A percentile compares a stretch with the other conserved stretches of the same genome.
Conservation (phyloP, 1,140 invertebrate species). For the Trachymyrmex cornetzi region DNA sequence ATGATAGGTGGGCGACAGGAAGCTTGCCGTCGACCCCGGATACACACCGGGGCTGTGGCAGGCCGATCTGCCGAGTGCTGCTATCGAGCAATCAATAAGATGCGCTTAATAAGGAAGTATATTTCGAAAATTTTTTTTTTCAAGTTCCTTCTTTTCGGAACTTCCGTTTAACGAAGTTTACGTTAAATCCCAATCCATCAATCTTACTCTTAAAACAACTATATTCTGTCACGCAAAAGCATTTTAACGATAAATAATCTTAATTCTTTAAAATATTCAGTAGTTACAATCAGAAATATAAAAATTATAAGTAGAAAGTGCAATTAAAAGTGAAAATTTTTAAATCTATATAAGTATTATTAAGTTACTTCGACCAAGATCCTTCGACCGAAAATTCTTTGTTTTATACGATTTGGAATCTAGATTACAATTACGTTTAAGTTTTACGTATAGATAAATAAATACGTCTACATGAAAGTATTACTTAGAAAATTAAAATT, state of each 20-base stretch:
- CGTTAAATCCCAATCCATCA: not conserved
- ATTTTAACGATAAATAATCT: slow-evolving; percentile 7
- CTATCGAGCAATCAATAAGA: slow-evolving; percentile 55
- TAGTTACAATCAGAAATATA: not conserved
- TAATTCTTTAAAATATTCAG: not conserved
- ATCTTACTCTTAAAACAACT: not conserved
- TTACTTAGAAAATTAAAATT: not conserved
- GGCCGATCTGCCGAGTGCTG: slow-evolving; percentile 87
- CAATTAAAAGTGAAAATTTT: too few species aligned
- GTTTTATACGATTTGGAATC: too few species aligned
- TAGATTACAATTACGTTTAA: not conserved
- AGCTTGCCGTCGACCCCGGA: slow-evolving; percentile 79
- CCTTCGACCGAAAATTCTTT: too few species aligned
- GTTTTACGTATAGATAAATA: not conserved
- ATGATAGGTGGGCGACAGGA: slow-evolving; percentile 84
- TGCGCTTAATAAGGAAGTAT: slow-evolving; percentile 37
- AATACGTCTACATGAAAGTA: not conserved
- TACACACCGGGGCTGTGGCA: slow-evolving; percentile 87
- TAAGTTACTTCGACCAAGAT: too few species aligned
- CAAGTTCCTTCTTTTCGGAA: not conserved
- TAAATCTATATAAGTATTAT: too few species aligned
- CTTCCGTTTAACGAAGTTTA: not conserved
- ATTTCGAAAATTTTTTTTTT: not conserved
- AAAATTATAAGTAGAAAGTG: too few species aligned
- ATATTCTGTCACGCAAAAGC: not conserved